A percentile compares a stretch with the other conserved stretches of the same genome.
phyloP scores from a whole-genome alignment of 2,113 vertebrate genomes.

The Steatornis caripensis region DNA sequence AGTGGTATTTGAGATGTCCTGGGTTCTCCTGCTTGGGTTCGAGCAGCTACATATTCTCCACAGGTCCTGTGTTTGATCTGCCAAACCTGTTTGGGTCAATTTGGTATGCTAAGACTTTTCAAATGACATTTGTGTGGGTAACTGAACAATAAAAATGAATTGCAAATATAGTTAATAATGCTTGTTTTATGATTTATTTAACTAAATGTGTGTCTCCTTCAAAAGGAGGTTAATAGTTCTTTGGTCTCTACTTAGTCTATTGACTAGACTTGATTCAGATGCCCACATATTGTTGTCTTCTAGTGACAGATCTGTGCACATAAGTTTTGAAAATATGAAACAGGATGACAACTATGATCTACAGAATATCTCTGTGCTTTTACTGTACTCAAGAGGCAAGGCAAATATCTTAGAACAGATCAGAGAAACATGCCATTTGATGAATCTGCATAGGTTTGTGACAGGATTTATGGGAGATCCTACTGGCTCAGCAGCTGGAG shows the following conservation, averaged over 20 bases:
- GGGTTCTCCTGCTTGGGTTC: neutral
- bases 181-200: neutral
- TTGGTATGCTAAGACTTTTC: neutral
- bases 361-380: neutral
- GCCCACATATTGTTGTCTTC: neutral
- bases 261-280: neutral
- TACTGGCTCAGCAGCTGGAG: neutral
- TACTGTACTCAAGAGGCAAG: neutral
- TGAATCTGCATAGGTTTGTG: neutral
- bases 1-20: neutral
- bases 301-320: neutral
- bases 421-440: neutral
- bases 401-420: neutral
- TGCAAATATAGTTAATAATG: neutral
- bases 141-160: neutral
- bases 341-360: neutral
- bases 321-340: neutral
- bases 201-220: neutral
- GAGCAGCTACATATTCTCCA: neutral
- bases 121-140: neutral
- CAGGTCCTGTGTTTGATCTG: neutral
- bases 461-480: neutral
- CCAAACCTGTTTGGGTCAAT: neutral
- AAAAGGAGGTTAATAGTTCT: neutral
- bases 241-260: neutral